Evolutionary conservation across 2,113 vertebrate species (phyloP).

Genomic region (Tetrax tetrax): DNA sequence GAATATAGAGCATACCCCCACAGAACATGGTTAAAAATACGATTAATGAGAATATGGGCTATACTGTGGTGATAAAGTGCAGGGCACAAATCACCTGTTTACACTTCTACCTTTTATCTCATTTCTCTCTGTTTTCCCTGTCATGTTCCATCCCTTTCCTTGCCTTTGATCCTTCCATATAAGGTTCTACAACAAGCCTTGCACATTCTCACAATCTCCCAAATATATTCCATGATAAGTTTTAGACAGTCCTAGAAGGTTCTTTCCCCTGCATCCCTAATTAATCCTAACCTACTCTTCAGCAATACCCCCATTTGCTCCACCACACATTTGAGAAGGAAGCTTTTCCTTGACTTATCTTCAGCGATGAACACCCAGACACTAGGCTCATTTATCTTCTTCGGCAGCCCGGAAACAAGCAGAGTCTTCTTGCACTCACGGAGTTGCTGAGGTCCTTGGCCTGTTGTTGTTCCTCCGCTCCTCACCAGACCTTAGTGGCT

Average conservation of each 20-base stretch:
- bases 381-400: neutral
- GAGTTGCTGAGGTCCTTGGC: neutral
- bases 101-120: neutral
- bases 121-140: neutral
- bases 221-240: no score
- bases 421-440: fast-evolving
- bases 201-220: no score
- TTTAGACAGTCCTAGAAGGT: no score
- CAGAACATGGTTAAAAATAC: neutral
- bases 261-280: no score
- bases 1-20: neutral
- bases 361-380: neutral
- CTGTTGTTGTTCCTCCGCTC: neutral
- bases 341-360: neutral
- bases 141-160: neutral
- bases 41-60: neutral
- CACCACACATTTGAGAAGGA: neutral
- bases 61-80: neutral
- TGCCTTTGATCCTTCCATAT: neutral
- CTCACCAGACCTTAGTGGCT: neutral
- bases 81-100: neutral
- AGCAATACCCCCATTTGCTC: neutral
- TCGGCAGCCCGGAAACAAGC: neutral
- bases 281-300: neutral
- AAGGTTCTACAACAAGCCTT: neutral